Base-by-base conservation (phyloP, 2,888 invertebrate genomes). In the Pterostichus madidus region DNA sequence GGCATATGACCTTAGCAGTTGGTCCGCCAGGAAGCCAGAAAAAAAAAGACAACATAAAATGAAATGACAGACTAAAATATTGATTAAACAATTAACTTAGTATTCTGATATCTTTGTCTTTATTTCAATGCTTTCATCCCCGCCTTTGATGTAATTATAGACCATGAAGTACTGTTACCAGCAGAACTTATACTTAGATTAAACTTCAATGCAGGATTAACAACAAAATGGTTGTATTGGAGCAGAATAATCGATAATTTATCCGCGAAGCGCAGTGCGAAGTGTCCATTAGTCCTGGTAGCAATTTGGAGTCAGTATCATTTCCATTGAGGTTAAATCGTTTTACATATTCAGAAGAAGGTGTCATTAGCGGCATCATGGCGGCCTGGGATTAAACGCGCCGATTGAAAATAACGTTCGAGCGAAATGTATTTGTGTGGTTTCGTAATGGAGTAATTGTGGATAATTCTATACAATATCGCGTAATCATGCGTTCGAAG, bases 401-500 rank as follows among this genome's bases (percentile, higher is more conserved):
- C 52, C 15, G 31, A 31, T 39, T 39, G 39, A 39, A 39, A 39
- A 39, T 39, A 39, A 3, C 39, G 39, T 8, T 6, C 39, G 7
- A 8, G 39, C 39, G 24, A 78, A 59, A 68, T 35, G 80, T 32
- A 80, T 80, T 80, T 80, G 61, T 80, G 35, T 56, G 77, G 35
- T 77, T 56, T 77, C 53, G 56, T 77, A 77, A 77, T 77, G 68
- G 15, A 68, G 68, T 80, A 80, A 80, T 80, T 80, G 68, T 46
- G 35, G 49, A 68, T 80, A 80, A 80, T 80, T 49, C 80, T 61
- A 80, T 80, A 68, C 52, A 80, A 80, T 80, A 80, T 80, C 52
- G 61, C 39, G 68, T 80, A 80, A 80, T 80, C 59, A 49, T 32
- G 64, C 15, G 52, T 77, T 77, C 77, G 52, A 35, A 13, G 31